Evolutionary conservation across 2,888 invertebrate species (phyloP), one percentile per base, ranked within the genome.

Genomic region (Papilio elwesi): DNA sequence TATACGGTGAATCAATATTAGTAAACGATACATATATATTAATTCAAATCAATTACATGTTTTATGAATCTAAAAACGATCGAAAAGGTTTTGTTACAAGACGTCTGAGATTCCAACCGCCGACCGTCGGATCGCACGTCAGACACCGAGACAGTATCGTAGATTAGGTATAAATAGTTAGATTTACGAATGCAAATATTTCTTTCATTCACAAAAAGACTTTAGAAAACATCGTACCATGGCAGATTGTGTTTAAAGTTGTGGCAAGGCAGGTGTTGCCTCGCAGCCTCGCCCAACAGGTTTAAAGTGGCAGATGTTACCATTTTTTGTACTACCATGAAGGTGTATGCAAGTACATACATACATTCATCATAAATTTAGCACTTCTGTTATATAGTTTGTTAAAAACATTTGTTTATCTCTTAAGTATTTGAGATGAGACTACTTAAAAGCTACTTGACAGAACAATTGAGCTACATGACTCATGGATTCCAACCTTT

Each of bases 271-370:
- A 73, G 69, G 69, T 73, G 73, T 43, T 36, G 26, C 51, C 69
- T 26, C 36, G 43, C 51, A 69, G 65, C 26, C 72, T 68, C 38
- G 53, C 64, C 38, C 13, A 64, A 69, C 73, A 65, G 69, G 69
- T 73, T 73, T 52, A 10, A 51, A 59, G 43, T 26, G 59, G 59
- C 73, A 73, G 73, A 69, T 73, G 73, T 69, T 69, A 52, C 8
- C 11, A 63, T 52, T 65, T 53, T 63, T 38, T 68, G 26, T 48
- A 49, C 12, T 26, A 48, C 47, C 36, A 26, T 26, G 26, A 26
- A 26, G 1, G 26, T 26, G 4, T 26, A 26, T 26, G 4, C 4
- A 26, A 26, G 26, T 26, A 26, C 16, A 68, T 47, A 55, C 47
- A 70, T 43, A 43, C 43, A 43, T 43, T 4, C 43, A 43, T 43